Base-by-base conservation (phyloP, 2,797 vertebrate species). In the Muraenolepis orangiensis region DNA sequence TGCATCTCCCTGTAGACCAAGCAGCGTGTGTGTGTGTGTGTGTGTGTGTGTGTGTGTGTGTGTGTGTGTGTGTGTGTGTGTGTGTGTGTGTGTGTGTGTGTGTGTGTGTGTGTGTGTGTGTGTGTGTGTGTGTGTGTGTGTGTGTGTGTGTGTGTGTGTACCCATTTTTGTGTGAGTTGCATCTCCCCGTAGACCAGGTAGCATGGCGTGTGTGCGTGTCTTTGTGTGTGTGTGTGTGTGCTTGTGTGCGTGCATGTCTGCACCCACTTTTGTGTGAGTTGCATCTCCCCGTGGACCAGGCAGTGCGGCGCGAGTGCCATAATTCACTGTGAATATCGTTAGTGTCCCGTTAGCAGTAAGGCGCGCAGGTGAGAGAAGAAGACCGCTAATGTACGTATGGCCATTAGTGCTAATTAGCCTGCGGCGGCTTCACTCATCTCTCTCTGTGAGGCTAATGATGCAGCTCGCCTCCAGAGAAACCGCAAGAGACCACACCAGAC, bases 331-430 rank as follows among this genome's bases (percentile, higher is more conserved):
- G 13, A 68, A 69, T 71, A 20, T 28, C n/a, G n/a, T 46, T 66
- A 73, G 7, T n/a, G n/a, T 67, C 74, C 76, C 6, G 30, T 74
- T 1, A n/a, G 76, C 76, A 70, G 70, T 23, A 68, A 66, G 71
- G 16, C 85, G 87, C 85, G 14, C 87, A 81, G 82, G 76, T 29
- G 66, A 80, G 80, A 73, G 72, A 3, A 30, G 75, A n/a, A 82
- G 86, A 23, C 2, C 6, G 51, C 51, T 85, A 72, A 29, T 29
- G 23, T 78, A 74, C 90, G 90, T 85, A 88, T 89, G 90, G 85
- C 77, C 67, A 80, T 84, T 81, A 80, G 75, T 32, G n/a, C 82
- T 85, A 91, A 91, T 92, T 89, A 90, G 87, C 78, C 84, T 70
- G 66, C 61, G 72, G 72, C 64, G n/a, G n/a, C 79, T 82, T 89